These are phyloP conservation scores for Xiphias gladius DNA, from an alignment of 2,113 vertebrate genomes.

Conservation along the genomic window DNA sequence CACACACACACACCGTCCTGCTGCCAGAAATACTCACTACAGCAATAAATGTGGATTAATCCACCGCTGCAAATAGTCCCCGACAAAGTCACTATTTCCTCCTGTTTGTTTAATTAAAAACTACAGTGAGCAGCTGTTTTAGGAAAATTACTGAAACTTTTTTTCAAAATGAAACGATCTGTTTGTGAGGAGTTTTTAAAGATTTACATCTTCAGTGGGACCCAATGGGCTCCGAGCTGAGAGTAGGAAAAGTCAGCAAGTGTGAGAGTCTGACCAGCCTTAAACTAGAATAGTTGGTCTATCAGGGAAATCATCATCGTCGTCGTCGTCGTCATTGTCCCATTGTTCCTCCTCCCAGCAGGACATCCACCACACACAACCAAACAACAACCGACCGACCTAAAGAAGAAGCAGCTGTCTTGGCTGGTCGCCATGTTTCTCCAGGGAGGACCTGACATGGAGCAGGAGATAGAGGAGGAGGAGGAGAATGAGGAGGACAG, in stretches of 20 bases:
- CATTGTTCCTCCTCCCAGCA: constrained; percentile 64
- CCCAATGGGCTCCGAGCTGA: no score
- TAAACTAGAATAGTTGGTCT: not conserved
- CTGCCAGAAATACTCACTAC: no score
- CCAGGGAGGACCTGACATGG: constrained; percentile 68
- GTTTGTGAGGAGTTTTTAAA: no score
- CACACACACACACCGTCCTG: not conserved
- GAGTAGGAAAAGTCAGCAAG: not conserved
- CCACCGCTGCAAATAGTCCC: not conserved
- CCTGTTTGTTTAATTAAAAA: not conserved
- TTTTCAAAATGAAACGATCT: no score
- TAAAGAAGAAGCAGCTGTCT: constrained; percentile 74
- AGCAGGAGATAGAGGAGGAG: constrained; percentile 50
- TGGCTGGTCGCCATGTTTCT: constrained; percentile 72
- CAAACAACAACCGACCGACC: constrained; percentile 47
- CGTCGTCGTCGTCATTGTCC: constrained; percentile 46
- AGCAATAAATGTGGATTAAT: not conserved
- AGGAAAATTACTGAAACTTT: not conserved
- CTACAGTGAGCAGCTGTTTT: not conserved
- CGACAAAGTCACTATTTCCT: not conserved
- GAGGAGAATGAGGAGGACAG: constrained; percentile 23
- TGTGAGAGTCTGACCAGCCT: not conserved
- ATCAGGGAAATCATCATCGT: not conserved
- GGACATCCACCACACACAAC: constrained; percentile 47
- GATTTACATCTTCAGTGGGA: no score